These are phyloP conservation scores for Setophaga kirtlandii DNA, from an alignment of 2,113 vertebrate species.

Conservation along the genomic window DNA sequence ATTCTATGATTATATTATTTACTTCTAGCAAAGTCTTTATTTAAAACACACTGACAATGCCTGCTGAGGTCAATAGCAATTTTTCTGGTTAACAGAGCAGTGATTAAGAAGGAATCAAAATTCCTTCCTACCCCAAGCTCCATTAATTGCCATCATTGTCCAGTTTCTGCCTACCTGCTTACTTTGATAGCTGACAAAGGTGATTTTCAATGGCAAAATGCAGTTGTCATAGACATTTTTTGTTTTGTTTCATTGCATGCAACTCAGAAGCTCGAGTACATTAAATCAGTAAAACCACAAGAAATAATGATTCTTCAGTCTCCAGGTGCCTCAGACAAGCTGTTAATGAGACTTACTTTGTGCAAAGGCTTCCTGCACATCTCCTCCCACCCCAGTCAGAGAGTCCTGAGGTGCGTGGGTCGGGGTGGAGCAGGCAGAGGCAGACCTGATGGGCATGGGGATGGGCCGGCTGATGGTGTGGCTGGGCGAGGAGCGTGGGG, in stretches of 20 bases:
- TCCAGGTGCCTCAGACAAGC: background rate
- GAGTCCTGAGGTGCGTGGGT: constrained; percentile 96
- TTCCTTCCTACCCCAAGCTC: background rate
- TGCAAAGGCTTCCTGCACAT: constrained; percentile 96
- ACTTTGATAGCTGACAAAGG: background rate
- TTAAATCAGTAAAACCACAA: background rate
- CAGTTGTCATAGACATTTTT: background rate
- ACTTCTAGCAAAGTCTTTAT: background rate
- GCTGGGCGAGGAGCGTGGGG: constrained; percentile 93
- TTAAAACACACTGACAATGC: background rate
- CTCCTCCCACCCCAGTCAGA: constrained; percentile 94
- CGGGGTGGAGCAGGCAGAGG: constrained; percentile 90
- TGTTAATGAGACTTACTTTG: constrained; percentile 82
- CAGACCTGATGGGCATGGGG: constrained; percentile 91
- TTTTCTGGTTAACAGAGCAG: background rate
- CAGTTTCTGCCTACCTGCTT: background rate
- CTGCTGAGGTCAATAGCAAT: background rate
- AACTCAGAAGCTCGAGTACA: background rate
- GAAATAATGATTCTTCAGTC: background rate
- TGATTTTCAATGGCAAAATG: background rate
- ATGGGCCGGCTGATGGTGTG: constrained; percentile 92
- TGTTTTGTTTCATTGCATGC: background rate
- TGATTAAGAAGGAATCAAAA: background rate
- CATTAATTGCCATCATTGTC: background rate
- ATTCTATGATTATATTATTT: background rate